Evolutionary conservation across 2,113 vertebrate genomes (phyloP).

Genomic region (chimpanzee (Pan troglodytes)): NHGRI_mPanTro3-v2.1_pri NC_072408.2:95576501-95577000

Average conservation of each 20-base stretch:
- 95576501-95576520: not conserved
- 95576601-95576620: not conserved
- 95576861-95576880: not conserved
- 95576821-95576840: not conserved
- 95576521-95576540: not conserved
- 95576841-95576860: not conserved
- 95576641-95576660: not conserved
- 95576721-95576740: not conserved
- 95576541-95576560: not conserved
- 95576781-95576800: not conserved
- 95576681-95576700: not conserved
- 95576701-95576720: not conserved
- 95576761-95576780: not conserved
- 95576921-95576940: not conserved
- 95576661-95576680: not conserved
- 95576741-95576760: not conserved
- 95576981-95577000: not conserved
- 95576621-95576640: not conserved
- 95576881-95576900: not conserved
- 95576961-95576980: not conserved
- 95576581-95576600: not conserved
- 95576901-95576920: not conserved
- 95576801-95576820: not conserved
- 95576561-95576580: not conserved
- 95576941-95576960: not conserved